These are phyloP conservation scores for Macaria liturata DNA, from an alignment of 2,888 invertebrate species.

Conservation along the genomic window DNA sequence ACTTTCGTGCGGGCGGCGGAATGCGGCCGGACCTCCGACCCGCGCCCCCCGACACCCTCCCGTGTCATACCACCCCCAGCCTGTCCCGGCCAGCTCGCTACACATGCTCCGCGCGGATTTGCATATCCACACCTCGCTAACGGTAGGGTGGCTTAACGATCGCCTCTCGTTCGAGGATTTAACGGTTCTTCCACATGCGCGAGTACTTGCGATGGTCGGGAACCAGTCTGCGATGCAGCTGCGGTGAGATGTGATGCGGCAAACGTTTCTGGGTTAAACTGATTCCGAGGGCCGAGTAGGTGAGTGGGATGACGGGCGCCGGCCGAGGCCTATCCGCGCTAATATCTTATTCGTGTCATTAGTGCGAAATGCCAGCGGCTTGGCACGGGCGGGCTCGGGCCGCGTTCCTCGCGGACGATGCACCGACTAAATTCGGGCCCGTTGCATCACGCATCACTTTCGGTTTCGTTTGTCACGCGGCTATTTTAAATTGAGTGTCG, in stretches of 20 bases:
- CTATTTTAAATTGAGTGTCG: slow-evolving; percentile 80
- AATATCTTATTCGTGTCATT: slow-evolving; percentile 83
- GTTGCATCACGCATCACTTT: slow-evolving; percentile 82
- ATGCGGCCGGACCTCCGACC: slow-evolving; percentile 82
- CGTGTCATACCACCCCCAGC: slow-evolving; percentile 44
- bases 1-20: slow-evolving; percentile 79
- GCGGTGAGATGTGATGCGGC: slow-evolving; percentile 21
- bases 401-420: slow-evolving; percentile 71
- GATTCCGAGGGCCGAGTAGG: slow-evolving; percentile 34
- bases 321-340: slow-evolving; percentile 65
- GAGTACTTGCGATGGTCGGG: slow-evolving; percentile 27
- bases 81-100: slow-evolving; percentile 37
- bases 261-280: slow-evolving; percentile 53
- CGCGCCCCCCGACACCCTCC: slow-evolving; percentile 54
- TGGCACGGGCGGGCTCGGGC: slow-evolving; percentile 67
- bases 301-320: slow-evolving; percentile 24
- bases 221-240: slow-evolving; percentile 34
- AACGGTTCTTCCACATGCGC: slow-evolving; percentile 47
- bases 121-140: slow-evolving; percentile 49
- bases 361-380: slow-evolving; percentile 81
- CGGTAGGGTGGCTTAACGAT: slow-evolving; percentile 46
- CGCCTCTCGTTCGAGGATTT: slow-evolving; percentile 41
- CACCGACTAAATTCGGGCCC: slow-evolving; percentile 79
- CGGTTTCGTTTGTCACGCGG: slow-evolving; percentile 80
- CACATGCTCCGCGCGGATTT: slow-evolving; percentile 42